phyloP scores from a whole-genome alignment of 2,888 invertebrate genomes.

The Nymphalis polychloros region DNA sequence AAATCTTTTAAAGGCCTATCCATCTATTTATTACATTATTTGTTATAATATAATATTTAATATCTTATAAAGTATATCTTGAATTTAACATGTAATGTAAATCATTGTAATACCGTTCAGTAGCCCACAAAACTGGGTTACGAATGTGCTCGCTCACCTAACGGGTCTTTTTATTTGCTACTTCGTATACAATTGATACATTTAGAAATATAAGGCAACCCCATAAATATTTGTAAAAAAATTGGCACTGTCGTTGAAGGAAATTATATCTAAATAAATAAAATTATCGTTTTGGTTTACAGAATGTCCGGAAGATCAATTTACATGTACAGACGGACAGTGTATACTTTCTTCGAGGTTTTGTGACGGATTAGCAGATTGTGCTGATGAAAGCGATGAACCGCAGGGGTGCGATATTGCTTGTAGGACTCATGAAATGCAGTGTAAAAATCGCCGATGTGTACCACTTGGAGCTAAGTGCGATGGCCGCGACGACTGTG shows the following conservation, averaged over 20 bases:
- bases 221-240: not conserved
- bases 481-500: slow-evolving; percentile 85
- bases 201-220: not conserved
- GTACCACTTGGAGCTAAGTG: slow-evolving; percentile 83
- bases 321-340: slow-evolving; percentile 83
- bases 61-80: not conserved
- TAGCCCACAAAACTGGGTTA: slow-evolving; percentile 61
- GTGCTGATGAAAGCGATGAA: slow-evolving; percentile 86
- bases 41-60: no score
- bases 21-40: no score
- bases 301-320: slow-evolving; percentile 76
- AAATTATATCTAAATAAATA: not conserved
- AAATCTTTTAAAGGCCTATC: no score
- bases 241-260: not conserved
- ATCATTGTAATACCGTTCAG: slow-evolving; percentile 53
- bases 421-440: slow-evolving; percentile 78
- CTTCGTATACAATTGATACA: slow-evolving; percentile 29
- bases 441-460: slow-evolving; percentile 82
- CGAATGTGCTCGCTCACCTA: slow-evolving; percentile 60
- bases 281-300: slow-evolving; percentile 38
- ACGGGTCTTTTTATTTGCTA: slow-evolving; percentile 53
- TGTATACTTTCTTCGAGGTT: slow-evolving; percentile 84
- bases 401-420: slow-evolving; percentile 79
- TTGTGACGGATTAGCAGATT: slow-evolving; percentile 87
- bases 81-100: slow-evolving; percentile 9